Base-by-base conservation (phyloP, 2,888 invertebrate genomes). In the Chamaedrilus cognettii region DNA sequence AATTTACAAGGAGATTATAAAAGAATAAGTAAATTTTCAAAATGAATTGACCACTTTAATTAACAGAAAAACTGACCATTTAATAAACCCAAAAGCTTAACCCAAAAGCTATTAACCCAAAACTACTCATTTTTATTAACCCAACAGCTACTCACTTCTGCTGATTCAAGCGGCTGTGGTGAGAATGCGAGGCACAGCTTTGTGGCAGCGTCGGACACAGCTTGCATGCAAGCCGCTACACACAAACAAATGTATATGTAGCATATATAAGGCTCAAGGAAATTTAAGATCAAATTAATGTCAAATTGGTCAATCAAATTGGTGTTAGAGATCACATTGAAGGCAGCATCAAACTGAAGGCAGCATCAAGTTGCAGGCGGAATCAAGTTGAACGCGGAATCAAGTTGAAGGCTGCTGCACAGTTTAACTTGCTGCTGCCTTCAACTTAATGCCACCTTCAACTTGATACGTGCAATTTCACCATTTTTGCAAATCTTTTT, bases 141-240 rank as follows among this genome's bases (percentile, higher is more conserved):
- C n/a, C n/a, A n/a, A n/a, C n/a, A n/a, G n/a, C n/a, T n/a, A 55
- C 34, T 7, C 31, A 62, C 62, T 52, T 30, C 49, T 4, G 32
- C 1, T 1, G 62, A 62, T 31, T 50, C 30, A 31, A 62, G 62
- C 2, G 62, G 62, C 28, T 49, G 62, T n/a, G 49, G 50, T 1
- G 62, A 62, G 33, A 30, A 62, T 1, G 62, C 52, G 4, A 62
- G 52, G 51, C 62, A 62, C 30, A 62, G 51, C n/a, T 62, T 62
- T 1, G 62, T 62, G n/a, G 62, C 62, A 32, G 49, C 49, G 3
- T 33, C 30, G 11, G 62, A 62, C 1, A 62, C 28, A 33, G 30
- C 62, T 62, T 51, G 49, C n/a, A 62, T 33, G 19, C 31, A 26
- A 31, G 49, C 51, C 28, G 28, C 62, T 62, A 52, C 19, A 52